A percentile compares a stretch with the other conserved stretches of the same genome.
These are phyloP conservation scores for Carcharodon carcharias DNA, from an alignment of 2,797 vertebrate genomes.

Conservation along the genomic window DNA sequence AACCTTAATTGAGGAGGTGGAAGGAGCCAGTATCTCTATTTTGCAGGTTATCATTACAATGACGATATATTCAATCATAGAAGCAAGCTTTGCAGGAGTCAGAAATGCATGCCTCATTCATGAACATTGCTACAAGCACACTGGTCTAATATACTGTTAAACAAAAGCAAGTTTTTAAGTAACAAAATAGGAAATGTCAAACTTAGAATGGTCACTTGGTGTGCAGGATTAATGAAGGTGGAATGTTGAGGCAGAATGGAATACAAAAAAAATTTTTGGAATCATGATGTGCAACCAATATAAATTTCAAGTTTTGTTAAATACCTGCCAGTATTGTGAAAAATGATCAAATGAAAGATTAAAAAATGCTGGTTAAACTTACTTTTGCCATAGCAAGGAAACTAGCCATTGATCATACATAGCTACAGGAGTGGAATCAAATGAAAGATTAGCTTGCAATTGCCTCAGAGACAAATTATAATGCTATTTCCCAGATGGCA, in stretches of 20 bases:
- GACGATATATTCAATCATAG: not conserved
- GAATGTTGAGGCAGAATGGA: not conserved
- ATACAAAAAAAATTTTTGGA: not conserved
- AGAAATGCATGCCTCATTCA: not conserved
- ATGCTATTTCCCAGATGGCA: not conserved
- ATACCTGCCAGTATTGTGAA: not conserved
- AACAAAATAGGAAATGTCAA: not conserved
- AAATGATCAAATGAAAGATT: not conserved
- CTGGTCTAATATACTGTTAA: not conserved
- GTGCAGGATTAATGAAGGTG: not conserved
- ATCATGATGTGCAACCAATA: not conserved
- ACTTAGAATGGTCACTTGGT: not conserved
- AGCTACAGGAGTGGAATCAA: not conserved
- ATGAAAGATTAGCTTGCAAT: not conserved
- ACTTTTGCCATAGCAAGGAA: not conserved
- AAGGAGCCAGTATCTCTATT: no score
- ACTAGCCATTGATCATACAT: not conserved
- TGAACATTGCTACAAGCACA: not conserved
- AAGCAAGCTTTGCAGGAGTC: not conserved
- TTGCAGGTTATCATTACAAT: not conserved
- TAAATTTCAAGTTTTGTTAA: not conserved
- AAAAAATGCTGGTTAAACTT: not conserved
- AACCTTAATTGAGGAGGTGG: not conserved
- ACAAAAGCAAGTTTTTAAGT: not conserved
- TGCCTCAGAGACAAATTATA: slow-evolving; percentile 6